Base-by-base conservation (phyloP, 2,797 vertebrate genomes). In the Pseudochirops cupreus region DNA sequence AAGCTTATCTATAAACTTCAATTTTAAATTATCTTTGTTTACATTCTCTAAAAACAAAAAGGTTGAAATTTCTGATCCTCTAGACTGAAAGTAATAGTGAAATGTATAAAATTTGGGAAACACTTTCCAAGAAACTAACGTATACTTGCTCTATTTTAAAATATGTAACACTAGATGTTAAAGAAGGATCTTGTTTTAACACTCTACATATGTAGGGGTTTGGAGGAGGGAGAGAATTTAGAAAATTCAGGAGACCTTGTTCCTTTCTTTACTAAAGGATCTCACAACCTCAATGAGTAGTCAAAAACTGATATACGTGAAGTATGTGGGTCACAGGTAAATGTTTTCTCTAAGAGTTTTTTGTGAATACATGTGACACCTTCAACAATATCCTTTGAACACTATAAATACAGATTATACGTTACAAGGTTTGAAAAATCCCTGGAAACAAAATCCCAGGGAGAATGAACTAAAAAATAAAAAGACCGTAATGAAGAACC, bases 51-150 rank as follows among this genome's bases (percentile, higher is more conserved):
- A 94, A 74, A 93, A 67, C 39, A 11, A 92, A 95, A 92, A 95
- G 21, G 5, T 52, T 46, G 31, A 93, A 96, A 94, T 56, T 21
- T 95, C 94, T 89, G 74, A 56, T 74, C 89, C 91, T 74, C 24
- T 52, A 94, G 56, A n/a, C 62, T 91, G 28, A 94, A 56, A 59
- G 50, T 91, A 95, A 95, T 24, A 96, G 55, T 54, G 56, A 57
- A 94, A 93, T 9, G 94, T 7, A 92, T n/a, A 62, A 97, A 92
- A 33, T 95, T 57, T 94, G 28, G 96, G 91, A 93, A 96, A 94
- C 14, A 91, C 11, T 91, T 2, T 90, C 62, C 29, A 93, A 93
- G 54, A 95, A 96, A 5, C 33, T 93, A 53, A 56, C 58, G 3
- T 90, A 9, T 31, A 26, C n/a, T 59, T 33, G 11, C 31, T 90